Percentiles rank a stretch among this genome's conserved stretches.
Conservation (phyloP, 2,113 vertebrate species). For the Willisornis vidua region DNA sequence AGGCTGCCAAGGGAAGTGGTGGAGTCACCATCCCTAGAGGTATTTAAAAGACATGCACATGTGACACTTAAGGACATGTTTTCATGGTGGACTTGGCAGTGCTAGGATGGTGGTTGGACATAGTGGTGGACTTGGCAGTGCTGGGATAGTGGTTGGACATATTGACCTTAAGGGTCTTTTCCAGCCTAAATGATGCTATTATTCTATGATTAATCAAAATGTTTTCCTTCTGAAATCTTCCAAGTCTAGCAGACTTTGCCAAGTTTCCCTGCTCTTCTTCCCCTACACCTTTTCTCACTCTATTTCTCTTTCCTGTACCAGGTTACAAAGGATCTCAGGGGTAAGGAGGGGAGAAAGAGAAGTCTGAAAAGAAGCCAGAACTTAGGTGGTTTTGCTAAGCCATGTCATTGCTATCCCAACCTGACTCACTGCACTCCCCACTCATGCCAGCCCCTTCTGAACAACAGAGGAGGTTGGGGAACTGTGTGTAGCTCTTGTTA, state of each 20-base stretch:
- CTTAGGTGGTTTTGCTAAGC: neutral
- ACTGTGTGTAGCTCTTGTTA: neutral
- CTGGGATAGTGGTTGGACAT: neutral
- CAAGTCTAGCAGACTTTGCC: neutral
- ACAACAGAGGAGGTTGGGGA: rapidly evolving
- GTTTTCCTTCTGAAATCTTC: neutral
- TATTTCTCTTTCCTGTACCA: neutral
- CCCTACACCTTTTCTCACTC: neutral
- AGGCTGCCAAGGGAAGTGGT: neutral
- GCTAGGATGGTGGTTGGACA: neutral
- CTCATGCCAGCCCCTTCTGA: neutral
- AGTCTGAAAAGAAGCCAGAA: neutral
- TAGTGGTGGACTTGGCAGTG: neutral
- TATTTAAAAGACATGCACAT: neutral
- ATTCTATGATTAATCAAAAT: neutral
- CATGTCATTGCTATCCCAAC: neutral
- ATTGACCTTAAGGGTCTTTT: neutral
- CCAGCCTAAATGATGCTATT: neutral
- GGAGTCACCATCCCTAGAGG: neutral
- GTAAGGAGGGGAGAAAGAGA: neutral
- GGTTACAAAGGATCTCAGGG: neutral
- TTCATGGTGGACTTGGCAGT: neutral
- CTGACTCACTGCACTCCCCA: neutral
- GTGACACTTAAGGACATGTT: neutral
- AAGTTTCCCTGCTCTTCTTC: neutral